phyloP scores from a whole-genome alignment of 2,888 invertebrate species.

The Cryptus armator region DNA sequence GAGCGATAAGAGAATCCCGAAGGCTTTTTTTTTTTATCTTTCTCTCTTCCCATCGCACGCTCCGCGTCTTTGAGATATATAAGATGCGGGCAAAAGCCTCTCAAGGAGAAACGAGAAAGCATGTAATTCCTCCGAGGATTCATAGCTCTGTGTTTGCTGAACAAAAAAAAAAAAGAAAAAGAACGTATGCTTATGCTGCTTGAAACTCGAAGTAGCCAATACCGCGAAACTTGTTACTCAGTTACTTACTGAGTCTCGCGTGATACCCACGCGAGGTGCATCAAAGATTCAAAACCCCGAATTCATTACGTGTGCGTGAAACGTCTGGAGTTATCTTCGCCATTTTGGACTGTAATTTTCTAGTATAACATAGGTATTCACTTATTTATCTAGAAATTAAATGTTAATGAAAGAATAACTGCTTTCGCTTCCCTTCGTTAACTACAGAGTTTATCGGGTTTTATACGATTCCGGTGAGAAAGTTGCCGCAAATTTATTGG shows the following conservation, averaged over 20 bases:
- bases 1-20: not conserved
- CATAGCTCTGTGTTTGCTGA: not conserved
- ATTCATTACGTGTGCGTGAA: constrained; percentile 18
- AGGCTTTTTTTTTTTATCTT: not conserved
- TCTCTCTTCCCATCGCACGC: not conserved
- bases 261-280: not conserved
- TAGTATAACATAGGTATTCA: too few species aligned
- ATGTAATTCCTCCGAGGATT: constrained; percentile 9
- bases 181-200: not conserved
- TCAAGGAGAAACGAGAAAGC: not conserved
- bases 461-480: not conserved
- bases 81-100: not conserved
- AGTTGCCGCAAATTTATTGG: not conserved
- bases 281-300: constrained; percentile 26
- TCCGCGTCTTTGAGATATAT: not conserved
- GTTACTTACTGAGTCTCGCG: not conserved
- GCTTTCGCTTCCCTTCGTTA: not conserved
- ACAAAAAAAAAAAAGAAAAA: not conserved
- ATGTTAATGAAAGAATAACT: too few species aligned
- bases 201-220: not conserved
- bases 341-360: not conserved
- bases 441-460: not conserved
- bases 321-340: not conserved
- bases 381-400: too few species aligned
- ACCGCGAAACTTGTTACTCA: not conserved